Evolutionary conservation across 1,140 invertebrate genomes (phyloP).

Genomic region (Ceratitis capitata): DNA sequence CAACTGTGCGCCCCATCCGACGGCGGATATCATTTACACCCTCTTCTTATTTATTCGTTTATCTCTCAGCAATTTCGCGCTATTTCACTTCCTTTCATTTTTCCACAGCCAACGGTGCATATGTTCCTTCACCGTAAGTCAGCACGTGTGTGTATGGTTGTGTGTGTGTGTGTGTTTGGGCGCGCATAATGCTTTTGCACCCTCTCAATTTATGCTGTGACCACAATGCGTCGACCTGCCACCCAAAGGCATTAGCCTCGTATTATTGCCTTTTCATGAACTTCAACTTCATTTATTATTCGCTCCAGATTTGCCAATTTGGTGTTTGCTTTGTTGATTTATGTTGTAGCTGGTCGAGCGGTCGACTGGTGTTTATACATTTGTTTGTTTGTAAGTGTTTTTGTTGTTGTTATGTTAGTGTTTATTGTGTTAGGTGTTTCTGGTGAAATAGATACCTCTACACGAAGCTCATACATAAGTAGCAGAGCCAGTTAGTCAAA

Average conservation of each 20-base stretch:
- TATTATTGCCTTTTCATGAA: conserved; percentile 39
- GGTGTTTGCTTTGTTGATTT: conserved; percentile 32
- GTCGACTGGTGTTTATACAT: not conserved
- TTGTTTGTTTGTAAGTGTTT: no score
- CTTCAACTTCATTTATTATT: conserved; percentile 40
- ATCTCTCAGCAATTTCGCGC: conserved; percentile 27
- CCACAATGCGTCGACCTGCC: not conserved
- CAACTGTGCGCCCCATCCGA: not conserved
- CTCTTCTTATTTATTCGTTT: not conserved
- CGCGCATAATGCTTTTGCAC: conserved; percentile 3
- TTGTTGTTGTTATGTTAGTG: not conserved
- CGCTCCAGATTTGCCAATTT: conserved; percentile 38
- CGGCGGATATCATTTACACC: conserved; percentile 21
- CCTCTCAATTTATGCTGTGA: conserved; percentile 22
- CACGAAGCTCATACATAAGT: no score
- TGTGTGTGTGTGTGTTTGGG: not conserved
- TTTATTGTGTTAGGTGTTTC: no score
- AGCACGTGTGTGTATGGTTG: not conserved
- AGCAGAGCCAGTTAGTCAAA: no score
- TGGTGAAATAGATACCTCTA: no score
- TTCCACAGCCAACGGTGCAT: not conserved
- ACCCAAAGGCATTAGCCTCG: not conserved
- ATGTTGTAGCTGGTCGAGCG: not conserved
- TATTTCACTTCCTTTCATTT: conserved; percentile 9
- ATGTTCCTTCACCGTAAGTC: not conserved